These are phyloP conservation scores for Acrobasis repandana DNA, from an alignment of 2,888 invertebrate genomes.

Conservation along the genomic window DNA sequence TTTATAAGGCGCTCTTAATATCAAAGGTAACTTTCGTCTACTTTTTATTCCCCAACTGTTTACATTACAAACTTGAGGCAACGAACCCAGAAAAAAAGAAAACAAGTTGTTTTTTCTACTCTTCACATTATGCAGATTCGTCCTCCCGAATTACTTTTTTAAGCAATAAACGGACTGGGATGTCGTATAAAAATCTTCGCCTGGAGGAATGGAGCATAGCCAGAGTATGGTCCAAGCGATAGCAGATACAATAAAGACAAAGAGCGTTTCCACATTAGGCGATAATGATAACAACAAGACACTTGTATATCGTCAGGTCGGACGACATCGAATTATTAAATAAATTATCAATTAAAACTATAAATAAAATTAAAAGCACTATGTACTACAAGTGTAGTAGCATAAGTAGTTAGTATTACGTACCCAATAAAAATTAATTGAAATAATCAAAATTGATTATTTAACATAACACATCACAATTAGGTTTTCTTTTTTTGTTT, in stretches of 20 bases:
- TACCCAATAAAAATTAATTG: too few relatives aligned
- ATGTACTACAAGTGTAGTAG: too few relatives aligned
- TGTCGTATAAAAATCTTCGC: slow-evolving; percentile 71
- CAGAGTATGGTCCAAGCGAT: slow-evolving; percentile 39
- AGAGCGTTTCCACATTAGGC: too few relatives aligned
- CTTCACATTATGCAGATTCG: slow-evolving; percentile 74
- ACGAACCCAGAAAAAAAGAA: slow-evolving; percentile 41
- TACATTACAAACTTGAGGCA: slow-evolving; percentile 45
- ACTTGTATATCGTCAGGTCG: too few relatives aligned
- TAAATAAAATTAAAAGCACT: too few relatives aligned
- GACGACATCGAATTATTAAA: too few relatives aligned
- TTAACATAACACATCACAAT: too few relatives aligned
- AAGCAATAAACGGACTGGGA: slow-evolving; percentile 73
- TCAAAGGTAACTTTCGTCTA: slow-evolving; percentile 26
- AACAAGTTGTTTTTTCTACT: slow-evolving; percentile 68
- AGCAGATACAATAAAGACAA: slow-evolving; percentile 28
- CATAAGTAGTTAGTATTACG: too few relatives aligned
- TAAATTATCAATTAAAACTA: too few relatives aligned
- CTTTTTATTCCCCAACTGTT: slow-evolving; percentile 44
- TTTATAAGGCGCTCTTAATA: slow-evolving; percentile 24
- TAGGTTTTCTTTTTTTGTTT: too few relatives aligned
- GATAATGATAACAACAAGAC: too few relatives aligned
- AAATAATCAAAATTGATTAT: too few relatives aligned
- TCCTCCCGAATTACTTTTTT: slow-evolving; percentile 75
- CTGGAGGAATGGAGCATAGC: slow-evolving; percentile 48